phyloP scores from a whole-genome alignment of 2,888 invertebrate species.

The Chorisops tibialis region DNA sequence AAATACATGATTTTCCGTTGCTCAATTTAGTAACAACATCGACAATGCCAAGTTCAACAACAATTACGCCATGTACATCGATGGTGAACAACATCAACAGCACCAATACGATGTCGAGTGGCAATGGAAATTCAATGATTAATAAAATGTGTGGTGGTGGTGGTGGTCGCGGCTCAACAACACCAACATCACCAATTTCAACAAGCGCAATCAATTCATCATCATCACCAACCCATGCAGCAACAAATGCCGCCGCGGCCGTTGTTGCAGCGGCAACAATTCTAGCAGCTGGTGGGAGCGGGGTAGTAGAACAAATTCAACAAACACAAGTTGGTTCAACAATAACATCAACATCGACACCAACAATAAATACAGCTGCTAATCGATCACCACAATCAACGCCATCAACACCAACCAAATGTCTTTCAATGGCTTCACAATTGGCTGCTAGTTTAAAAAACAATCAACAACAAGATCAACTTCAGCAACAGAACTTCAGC shows the following conservation, averaged over 20 bases:
- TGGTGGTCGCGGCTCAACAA: slow-evolving; percentile 30
- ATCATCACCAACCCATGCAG: slow-evolving; percentile 31
- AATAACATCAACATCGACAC: slow-evolving; percentile 10
- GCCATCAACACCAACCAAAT: neutral
- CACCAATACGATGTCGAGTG: slow-evolving; percentile 14
- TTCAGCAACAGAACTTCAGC: neutral
- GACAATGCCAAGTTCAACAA: slow-evolving; percentile 17
- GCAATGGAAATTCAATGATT: slow-evolving; percentile 16
- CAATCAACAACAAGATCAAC: slow-evolving; percentile 51
- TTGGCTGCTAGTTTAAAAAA: slow-evolving; percentile 43
- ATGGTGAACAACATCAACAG: neutral
- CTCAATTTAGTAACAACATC: slow-evolving; percentile 35
- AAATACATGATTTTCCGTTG: slow-evolving; percentile 45
- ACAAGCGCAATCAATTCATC: neutral
- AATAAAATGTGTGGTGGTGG: slow-evolving; percentile 9
- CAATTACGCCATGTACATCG: neutral
- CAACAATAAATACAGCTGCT: slow-evolving; percentile 21
- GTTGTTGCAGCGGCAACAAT: slow-evolving; percentile 30
- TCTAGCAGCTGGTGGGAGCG: slow-evolving; percentile 40
- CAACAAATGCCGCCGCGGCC: slow-evolving; percentile 29
- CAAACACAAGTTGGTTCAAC: neutral
- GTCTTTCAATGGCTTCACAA: slow-evolving; percentile 23
- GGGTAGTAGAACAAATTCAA: slow-evolving; percentile 29
- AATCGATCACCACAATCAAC: slow-evolving; percentile 17
- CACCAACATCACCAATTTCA: slow-evolving; percentile 2